phyloP scores from a whole-genome alignment of 2,113 vertebrate species.

The Piaya cayana region DNA sequence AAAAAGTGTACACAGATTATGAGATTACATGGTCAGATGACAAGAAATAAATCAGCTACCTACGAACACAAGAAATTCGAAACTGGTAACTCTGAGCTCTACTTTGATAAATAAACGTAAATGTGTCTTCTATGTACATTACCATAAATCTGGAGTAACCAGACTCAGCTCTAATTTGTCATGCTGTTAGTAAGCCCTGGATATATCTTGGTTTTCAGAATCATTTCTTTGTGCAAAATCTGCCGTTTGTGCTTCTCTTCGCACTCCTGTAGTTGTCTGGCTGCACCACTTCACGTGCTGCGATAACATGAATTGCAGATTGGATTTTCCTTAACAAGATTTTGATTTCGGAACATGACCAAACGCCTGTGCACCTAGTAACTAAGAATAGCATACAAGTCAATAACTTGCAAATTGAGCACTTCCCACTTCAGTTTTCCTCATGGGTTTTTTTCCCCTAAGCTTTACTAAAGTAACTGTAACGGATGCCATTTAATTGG shows the following conservation, averaged over 20 bases:
- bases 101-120: conserved; percentile 15
- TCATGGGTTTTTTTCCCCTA: not conserved
- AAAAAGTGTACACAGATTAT: conserved; percentile 80
- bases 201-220: not conserved
- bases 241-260: not conserved
- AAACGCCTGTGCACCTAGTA: not conserved
- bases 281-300: not conserved
- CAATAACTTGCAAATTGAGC: not conserved
- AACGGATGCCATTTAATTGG: not conserved
- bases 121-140: not conserved
- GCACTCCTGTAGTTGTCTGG: not conserved
- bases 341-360: not conserved
- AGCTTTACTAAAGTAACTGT: not conserved
- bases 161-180: not conserved
- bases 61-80: not conserved
- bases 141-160: not conserved
- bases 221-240: not conserved
- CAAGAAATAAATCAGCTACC: conserved; percentile 68
- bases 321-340: not conserved
- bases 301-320: not conserved
- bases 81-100: not conserved
- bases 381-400: not conserved
- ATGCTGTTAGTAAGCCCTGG: not conserved
- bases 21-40: conserved; percentile 87
- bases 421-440: not conserved